Base-by-base conservation (phyloP, 2,797 vertebrate species). In the Falco biarmicus region DNA sequence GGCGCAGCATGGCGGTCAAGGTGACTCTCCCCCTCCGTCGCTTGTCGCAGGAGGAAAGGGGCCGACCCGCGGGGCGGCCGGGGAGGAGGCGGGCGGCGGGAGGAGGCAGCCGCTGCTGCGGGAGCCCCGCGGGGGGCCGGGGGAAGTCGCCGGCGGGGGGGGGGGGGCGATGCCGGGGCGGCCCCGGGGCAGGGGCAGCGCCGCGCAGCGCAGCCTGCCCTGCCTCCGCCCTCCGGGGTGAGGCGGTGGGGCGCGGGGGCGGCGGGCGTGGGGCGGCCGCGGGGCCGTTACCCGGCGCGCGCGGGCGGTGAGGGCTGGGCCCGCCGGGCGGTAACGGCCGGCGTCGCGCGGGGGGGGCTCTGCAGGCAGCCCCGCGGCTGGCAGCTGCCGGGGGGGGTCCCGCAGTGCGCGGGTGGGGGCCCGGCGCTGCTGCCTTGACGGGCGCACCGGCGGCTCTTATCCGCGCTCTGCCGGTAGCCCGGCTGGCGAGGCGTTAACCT, bases 1-100 rank as follows among this genome's bases (percentile, higher is more conserved):
- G 96, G 94, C 92, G 96, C 99, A 99, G 98, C 98, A 99, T 99
- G 99, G 99, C 99, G 98, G 98, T 99, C 99, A 99, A 99, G 99
- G 99, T 99, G 99, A 99, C 99, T 99, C 98, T 98, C 97, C 81
- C 47, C 83, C 98, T 87, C 93, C 37, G 96, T 79, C 73, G 90
- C 48, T 93, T 92, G 91, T 91, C 93, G 96, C 96, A 63, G 96
- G 84, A 92, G 84, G 84, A 96, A 86, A 80, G 66, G 80, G 79
- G 70, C 18, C 41, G 43, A 92, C 73, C 51, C 32, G 47, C 15
- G 28, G 69, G 63, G 51, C 28, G 34, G 34, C 50, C 16, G 19
- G 13, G 48, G 37, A 39, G 7, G 14, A 31, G 60, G 75, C 24
- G 53, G 86, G 43, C 16, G 56, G 50, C 66, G 32, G 59, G 54